Base-by-base conservation (phyloP, 1,140 invertebrate genomes). In the Pachypeltis micranthus region DNA sequence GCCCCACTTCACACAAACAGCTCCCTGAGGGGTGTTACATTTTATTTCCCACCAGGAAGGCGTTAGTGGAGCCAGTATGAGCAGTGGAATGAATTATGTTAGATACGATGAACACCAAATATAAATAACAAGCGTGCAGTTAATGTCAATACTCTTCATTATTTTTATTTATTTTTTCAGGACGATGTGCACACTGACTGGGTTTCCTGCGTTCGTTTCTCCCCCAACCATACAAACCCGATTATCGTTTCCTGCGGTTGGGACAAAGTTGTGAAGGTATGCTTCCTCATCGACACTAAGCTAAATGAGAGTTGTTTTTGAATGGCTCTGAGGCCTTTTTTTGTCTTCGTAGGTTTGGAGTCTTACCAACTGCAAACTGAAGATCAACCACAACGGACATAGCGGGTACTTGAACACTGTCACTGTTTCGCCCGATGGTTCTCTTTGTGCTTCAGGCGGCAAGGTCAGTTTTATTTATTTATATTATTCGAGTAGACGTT, bases 331-430 rank as follows among this genome's bases (percentile, higher is more conserved):
- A n/a, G n/a, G n/a, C n/a, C n/a, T n/a, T n/a, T n/a, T n/a, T n/a
- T n/a, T n/a, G n/a, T n/a, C n/a, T n/a, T n/a, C n/a, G n/a, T n/a
- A 94, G 90, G 93, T 99, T 62, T 99, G 97, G 96, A 99, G 98
- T 75, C 81, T 99, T 77, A 90, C 95, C 47, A 99, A 99, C 79
- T 99, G 97, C 81, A 91, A 91, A 73, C 80, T 99, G 70, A 99
- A 99, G 82, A 98, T 96, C 73, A 98, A 98, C 77, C 96, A 99
- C 74, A 84, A 87, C 74, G 96, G 96, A 58, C 97, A 99, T 75
- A 87, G 84, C 73, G 96, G 96, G 21, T 99, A 98, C 76, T 78
- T 99, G 71, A 99, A 99, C 78, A 95, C 93, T 51, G 96, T 99
- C 0, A 99, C 97, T 10, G 96, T 99, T 39, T 98, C 96, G 61